Evolutionary conservation across 2,113 vertebrate species (phyloP).

Genomic region (Nothoprocta pentlandii): DNA sequence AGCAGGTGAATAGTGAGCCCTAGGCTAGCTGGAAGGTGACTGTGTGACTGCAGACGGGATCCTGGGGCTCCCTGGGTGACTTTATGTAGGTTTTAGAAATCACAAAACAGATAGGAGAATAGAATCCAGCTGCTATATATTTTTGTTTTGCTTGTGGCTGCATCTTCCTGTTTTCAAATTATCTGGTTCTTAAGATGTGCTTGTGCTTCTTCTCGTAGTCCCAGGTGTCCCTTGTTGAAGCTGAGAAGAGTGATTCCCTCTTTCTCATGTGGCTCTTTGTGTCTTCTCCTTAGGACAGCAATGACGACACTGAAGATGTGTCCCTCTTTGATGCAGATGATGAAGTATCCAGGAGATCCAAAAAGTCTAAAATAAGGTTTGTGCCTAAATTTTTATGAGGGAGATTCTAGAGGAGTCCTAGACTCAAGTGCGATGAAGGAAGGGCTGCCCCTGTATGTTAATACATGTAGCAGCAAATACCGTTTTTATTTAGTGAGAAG

Average conservation of each 20-base stretch:
- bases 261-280: background rate
- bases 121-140: too few relatives aligned
- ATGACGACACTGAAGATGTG: conserved; percentile 90
- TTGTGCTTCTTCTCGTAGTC: fast-evolving
- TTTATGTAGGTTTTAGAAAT: fast-evolving
- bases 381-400: background rate
- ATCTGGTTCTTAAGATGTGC: background rate
- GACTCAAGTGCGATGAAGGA: too few relatives aligned
- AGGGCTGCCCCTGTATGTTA: fast-evolving
- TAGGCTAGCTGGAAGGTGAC: fast-evolving
- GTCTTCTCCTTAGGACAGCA: conserved; percentile 79
- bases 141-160: background rate
- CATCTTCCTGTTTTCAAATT: background rate
- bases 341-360: conserved; percentile 80
- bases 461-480: background rate
- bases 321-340: conserved; percentile 95
- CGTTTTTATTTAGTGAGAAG: background rate
- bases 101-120: background rate
- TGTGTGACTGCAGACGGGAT: background rate
- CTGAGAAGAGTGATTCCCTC: fast-evolving
- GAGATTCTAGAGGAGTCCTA: background rate
- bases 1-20: too few relatives aligned
- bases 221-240: background rate
- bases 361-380: conserved; percentile 85
- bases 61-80: fast-evolving